Evolutionary conservation across 2,113 vertebrate genomes (phyloP), one percentile per base, ranked within the genome.

Genomic region (Spea bombifrons): DNA sequence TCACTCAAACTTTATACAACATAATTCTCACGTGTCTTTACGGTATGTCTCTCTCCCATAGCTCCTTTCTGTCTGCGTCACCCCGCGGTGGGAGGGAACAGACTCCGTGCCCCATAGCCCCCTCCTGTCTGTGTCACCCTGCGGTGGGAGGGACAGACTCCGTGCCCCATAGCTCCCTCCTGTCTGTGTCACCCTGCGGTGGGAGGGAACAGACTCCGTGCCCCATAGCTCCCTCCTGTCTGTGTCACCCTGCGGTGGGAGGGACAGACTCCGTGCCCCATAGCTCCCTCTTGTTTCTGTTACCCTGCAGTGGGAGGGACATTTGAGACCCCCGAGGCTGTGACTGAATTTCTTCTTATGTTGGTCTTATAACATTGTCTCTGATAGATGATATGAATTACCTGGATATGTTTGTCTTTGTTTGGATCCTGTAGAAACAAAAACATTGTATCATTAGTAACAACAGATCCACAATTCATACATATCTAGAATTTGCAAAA

Each of bases 341-440:
- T 30, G 30, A 30, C 30, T 30, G 30, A 30, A 30, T 30, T 30
- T 30, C 30, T 30, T 30, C 30, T 30, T 30, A 30, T 30, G 30
- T 30, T 30, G 30, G 30, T 30, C 30, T 30, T 30, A 30, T 30
- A 30, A 30, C 30, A 30, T 30, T 30, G 30, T 30, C 30, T 30
- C 30, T 30, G 30, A 30, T 30, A 1, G 1, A 30, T 30, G 30
- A 45, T 13, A 12, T 64, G 43, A 7, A 16, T 6, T 79, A 89
- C 89, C 87, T 88, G 76, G 59, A 90, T 88, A 12, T 88, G 86
- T 3, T 46, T 81, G 75, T 89, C 82, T 15, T 81, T 84, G 0
- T 76, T 76, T 0, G 79, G 72, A 45, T 87, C 84, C 85, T 86
- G 75, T 8, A 75, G 75, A 84, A 74, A 85, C 8, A 78, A 2